These are phyloP conservation scores for Sebastes diaconus DNA, from an alignment of 2,797 vertebrate genomes.

Conservation along the genomic window DNA sequence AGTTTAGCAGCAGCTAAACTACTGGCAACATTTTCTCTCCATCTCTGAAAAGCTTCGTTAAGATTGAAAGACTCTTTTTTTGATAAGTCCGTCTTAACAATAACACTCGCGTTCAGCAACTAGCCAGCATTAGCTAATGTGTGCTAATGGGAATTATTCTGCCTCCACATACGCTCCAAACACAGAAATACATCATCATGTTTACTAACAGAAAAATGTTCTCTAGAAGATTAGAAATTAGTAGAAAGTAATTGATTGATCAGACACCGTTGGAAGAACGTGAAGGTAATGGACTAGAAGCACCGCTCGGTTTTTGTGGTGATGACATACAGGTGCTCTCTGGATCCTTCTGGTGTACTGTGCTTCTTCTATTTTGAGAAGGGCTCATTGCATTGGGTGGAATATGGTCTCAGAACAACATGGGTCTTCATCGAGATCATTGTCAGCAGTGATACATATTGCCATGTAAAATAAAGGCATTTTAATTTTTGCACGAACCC, in stretches of 20 bases:
- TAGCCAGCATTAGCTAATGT: no score
- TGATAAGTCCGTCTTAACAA: no score
- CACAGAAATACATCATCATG: no score
- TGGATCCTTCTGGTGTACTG: no score
- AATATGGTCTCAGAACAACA: no score
- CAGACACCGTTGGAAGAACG: not conserved
- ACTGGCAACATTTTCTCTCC: not conserved
- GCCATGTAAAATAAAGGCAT: not conserved
- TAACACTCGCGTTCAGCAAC: no score
- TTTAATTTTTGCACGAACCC: not conserved
- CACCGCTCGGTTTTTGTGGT: no score
- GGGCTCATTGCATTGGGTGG: no score
- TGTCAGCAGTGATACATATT: not conserved
- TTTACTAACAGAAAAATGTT: not conserved
- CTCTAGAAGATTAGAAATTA: slow-evolving; percentile 12
- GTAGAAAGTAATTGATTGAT: slow-evolving; percentile 5
- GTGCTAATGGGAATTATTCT: no score
- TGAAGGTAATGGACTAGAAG: not conserved
- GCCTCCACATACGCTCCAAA: no score
- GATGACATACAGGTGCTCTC: accelerated
- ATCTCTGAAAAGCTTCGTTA: not conserved
- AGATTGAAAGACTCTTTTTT: not conserved
- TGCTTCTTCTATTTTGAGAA: no score
- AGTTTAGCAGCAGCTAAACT: accelerated
- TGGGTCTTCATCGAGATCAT: not conserved